Conservation (phyloP, 2,113 vertebrate genomes). For the Nettapus auritus region DNA sequence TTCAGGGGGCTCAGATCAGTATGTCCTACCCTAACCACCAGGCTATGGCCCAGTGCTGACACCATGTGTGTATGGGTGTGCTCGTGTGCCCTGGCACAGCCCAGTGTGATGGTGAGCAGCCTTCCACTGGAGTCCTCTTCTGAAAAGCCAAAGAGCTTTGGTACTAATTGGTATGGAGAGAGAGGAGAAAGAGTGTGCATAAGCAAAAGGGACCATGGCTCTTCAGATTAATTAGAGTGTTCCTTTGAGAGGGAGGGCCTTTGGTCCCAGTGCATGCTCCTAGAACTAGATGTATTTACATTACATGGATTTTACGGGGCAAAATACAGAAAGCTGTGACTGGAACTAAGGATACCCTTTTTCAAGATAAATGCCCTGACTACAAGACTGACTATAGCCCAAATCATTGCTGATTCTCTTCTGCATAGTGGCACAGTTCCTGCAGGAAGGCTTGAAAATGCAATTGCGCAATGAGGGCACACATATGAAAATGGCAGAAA, state of each 20-base stretch:
- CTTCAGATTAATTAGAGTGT: background rate
- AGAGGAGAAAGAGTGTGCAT: background rate
- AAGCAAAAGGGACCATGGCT: background rate
- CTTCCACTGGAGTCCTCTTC: background rate
- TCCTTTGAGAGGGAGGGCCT: background rate
- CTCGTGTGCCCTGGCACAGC: accelerated
- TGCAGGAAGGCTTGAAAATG: background rate
- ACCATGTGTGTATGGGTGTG: accelerated
- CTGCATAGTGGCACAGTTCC: accelerated
- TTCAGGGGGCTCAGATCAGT: background rate
- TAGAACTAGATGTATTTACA: background rate
- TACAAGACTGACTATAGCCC: background rate
- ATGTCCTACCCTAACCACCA: accelerated
- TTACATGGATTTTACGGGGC: background rate
- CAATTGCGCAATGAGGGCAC: background rate
- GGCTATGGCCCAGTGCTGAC: accelerated
- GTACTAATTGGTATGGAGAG: background rate
- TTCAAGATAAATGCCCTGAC: background rate
- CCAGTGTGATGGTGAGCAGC: accelerated
- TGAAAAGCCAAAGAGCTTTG: background rate
- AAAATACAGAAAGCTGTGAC: background rate
- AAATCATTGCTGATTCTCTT: background rate
- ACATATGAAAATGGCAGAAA: background rate
- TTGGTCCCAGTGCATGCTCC: background rate
- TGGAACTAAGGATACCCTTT: background rate